phyloP scores from a whole-genome alignment of 1,140 invertebrate genomes.

The Armadillidium nasatum region DNA sequence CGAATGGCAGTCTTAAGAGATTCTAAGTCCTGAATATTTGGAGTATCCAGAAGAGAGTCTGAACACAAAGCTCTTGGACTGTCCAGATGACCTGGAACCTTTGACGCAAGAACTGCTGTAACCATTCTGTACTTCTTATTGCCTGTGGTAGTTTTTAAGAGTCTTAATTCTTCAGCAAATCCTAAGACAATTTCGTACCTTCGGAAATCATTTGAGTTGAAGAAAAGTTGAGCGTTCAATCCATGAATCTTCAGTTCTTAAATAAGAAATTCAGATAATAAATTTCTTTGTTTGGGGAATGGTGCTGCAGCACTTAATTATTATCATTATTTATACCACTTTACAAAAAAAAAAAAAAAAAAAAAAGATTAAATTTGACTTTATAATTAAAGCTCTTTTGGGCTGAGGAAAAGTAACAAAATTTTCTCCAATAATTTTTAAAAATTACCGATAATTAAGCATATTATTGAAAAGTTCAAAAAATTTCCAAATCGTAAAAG shows the following conservation, averaged over 20 bases:
- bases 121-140: neutral
- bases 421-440: no score
- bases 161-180: neutral
- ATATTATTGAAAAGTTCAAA: no score
- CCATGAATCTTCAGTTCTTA: neutral
- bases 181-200: neutral
- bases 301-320: no score
- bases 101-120: neutral
- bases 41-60: neutral
- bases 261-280: no score
- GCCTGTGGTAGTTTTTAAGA: neutral
- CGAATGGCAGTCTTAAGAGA: neutral
- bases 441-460: no score
- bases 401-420: no score
- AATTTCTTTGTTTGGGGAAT: no score
- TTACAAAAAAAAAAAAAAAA: no score
- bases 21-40: neutral
- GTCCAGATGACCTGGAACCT: neutral
- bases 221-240: neutral
- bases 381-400: no score
- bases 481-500: no score
- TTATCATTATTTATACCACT: no score
- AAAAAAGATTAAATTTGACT: no score
- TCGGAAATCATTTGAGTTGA: neutral
- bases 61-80: neutral